These are phyloP conservation scores for Ammodytes marinus DNA, from an alignment of 2,113 vertebrate species.

Conservation along the genomic window DNA sequence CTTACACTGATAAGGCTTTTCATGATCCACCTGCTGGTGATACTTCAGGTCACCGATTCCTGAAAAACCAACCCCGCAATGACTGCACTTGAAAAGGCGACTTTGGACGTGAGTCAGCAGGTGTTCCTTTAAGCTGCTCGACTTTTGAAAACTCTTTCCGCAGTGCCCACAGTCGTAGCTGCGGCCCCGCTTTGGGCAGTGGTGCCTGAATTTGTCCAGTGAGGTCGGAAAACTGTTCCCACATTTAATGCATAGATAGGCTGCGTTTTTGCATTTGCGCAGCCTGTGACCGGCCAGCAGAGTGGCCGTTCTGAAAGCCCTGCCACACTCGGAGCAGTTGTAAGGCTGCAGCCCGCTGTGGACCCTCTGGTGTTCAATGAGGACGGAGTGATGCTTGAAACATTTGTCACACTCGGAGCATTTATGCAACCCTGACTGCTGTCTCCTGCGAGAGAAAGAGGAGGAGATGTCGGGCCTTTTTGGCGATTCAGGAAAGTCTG, in stretches of 20 bases:
- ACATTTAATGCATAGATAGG: constrained; percentile 81
- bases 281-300: constrained; percentile 78
- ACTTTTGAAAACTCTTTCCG: constrained; percentile 78
- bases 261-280: constrained; percentile 79
- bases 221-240: constrained; percentile 80
- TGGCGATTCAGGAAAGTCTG: constrained; percentile 68
- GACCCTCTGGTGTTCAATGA: constrained; percentile 77
- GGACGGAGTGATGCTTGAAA: constrained; percentile 79
- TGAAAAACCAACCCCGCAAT: constrained; percentile 78
- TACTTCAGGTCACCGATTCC: constrained; percentile 81
- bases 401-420: constrained; percentile 77
- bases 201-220: constrained; percentile 77
- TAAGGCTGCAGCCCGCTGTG: constrained; percentile 80
- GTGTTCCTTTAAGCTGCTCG: constrained; percentile 76
- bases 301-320: constrained; percentile 78
- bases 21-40: constrained; percentile 81
- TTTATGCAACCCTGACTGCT: constrained; percentile 67
- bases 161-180: constrained; percentile 73
- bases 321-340: constrained; percentile 81
- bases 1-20: constrained; percentile 79
- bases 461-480: constrained; percentile 58
- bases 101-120: constrained; percentile 76
- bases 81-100: constrained; percentile 82
- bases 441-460: constrained; percentile 50
- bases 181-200: constrained; percentile 71